Evolutionary conservation across 2,888 invertebrate genomes (phyloP), one percentile per base, ranked within the genome.

Genomic region (Schrankia costaestrigalis): DNA sequence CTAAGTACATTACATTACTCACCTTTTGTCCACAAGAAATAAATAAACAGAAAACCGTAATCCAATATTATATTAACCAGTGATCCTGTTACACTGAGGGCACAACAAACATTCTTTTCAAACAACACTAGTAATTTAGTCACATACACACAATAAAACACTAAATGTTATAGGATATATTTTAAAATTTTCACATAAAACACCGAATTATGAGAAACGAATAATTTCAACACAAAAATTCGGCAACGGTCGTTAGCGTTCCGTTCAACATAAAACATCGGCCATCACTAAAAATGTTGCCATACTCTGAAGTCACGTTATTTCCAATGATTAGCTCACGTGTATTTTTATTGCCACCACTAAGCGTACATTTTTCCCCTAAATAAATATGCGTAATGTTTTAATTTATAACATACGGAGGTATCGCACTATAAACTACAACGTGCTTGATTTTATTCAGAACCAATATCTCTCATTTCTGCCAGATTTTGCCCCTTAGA

Each of bases 231-330:
- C 72, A 76, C 71, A 62, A 74, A 74, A 75, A 75, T 79, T 72
- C 75, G 66, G 73, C 66, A 76, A 76, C 72, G 63, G 64, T 70
- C 69, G 64, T 62, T 63, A 57, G 55, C 77, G 76, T 61, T 63
- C 75, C 71, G 64, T 61, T 68, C 73, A 73, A 78, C 69, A 49
- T 70, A 74, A 80, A 78, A 69, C 71, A 84, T 78, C 85, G 80
- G 86, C 86, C 86, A 87, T 86, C 69, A 85, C 86, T 86, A 51
- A 75, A 75, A 83, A 78, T 76, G 74, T 76, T 76, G 70, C 76
- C 71, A 75, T 51, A 43, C 56, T 46, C 47, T 42, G 60, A 50
- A 69, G 77, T 84, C 78, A 82, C 79, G 76, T 78, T 78, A 70
- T 64, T 69, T 62, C 67, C 63, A 49, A 52, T 52, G 43, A 56